Evolutionary conservation across 64 coral and sea anemone species (phyloP), one percentile per base, ranked within the genome.

Genomic region (Stylophora pistillata): DNA sequence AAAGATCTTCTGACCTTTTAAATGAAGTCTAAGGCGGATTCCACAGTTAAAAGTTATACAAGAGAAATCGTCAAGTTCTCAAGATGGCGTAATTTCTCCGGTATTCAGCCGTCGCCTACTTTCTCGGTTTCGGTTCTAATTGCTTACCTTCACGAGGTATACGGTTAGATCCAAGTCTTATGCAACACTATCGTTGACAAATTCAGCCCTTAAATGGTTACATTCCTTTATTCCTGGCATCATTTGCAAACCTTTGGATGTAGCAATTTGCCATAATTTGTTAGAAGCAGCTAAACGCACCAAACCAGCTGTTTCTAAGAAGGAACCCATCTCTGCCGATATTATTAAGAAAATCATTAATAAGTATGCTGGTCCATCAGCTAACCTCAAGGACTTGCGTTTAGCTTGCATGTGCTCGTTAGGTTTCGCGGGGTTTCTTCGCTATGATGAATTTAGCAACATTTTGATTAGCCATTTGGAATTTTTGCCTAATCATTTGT

Each of bases 331-430:
- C 2, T 34, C 88, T 41, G 59, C 74, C 7, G 88, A 94, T 17
- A 94, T 95, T 85, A 95, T 91, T 23, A 90, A 69, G 53, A 74
- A n/a, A 52, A 81, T 95, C 5, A 63, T 95, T 64, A 83, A 87
- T 87, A 79, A 88, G 41, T 91, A 91, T 88, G 89, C 66, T 30
- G 55, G 66, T 23, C 66, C 93, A 9, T 28, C 7, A 4, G 76
- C 83, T 68, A 91, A 29, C 21, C 53, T 91, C 13, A 73, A 81
- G 61, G 77, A 95, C 14, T 83, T 95, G 30, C 71, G 89, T 64
- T 33, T 83, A 56, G 87, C 88, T 15, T 86, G 80, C 37, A 70
- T 90, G 23, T 91, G 93, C 55, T 47, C 57, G 33, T 52, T 91
- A 61, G 93, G 69, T 25, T 91, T 95, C 52, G 82, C 89, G 11